phyloP scores from a whole-genome alignment of 1,140 invertebrate genomes.

The Brachionus asplanchnoidis region DNA sequence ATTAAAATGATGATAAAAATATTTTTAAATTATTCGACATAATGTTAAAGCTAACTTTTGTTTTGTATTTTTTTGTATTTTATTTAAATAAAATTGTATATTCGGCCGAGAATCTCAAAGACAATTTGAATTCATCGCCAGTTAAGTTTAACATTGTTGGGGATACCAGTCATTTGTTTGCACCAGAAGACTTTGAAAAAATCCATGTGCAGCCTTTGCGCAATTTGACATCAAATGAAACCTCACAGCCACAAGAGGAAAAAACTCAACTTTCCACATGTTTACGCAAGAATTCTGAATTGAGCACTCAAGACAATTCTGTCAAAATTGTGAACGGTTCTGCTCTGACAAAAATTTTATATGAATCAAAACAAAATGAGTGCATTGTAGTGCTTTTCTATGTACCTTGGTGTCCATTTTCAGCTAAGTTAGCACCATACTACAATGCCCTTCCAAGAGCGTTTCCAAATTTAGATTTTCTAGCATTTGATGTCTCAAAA shows the following conservation, averaged over 20 bases:
- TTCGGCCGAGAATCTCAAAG: background rate
- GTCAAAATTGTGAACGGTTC: constrained; percentile 31
- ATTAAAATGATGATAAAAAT: background rate
- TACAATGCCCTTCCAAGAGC: constrained; percentile 79
- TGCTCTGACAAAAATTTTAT: background rate
- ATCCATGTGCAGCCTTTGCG: background rate
- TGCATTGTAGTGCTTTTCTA: constrained; percentile 80
- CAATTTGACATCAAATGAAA: background rate
- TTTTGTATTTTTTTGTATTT: background rate
- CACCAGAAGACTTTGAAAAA: constrained; percentile 38
- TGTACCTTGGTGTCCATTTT: constrained; percentile 80
- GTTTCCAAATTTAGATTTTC: constrained; percentile 77
- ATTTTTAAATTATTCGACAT: background rate
- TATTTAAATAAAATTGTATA: background rate
- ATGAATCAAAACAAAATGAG: constrained; percentile 53
- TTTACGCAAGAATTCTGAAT: background rate
- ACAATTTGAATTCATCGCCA: background rate
- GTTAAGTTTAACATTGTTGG: constrained; percentile 32
- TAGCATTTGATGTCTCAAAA: constrained; percentile 73
- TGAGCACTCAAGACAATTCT: background rate
- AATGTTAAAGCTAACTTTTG: background rate
- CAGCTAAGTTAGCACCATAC: constrained; percentile 76
- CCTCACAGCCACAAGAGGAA: background rate
- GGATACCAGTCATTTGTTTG: constrained; percentile 30
- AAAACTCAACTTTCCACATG: background rate